Conservation (phyloP, 2,888 invertebrate genomes). For the Tenthredo livida region DNA sequence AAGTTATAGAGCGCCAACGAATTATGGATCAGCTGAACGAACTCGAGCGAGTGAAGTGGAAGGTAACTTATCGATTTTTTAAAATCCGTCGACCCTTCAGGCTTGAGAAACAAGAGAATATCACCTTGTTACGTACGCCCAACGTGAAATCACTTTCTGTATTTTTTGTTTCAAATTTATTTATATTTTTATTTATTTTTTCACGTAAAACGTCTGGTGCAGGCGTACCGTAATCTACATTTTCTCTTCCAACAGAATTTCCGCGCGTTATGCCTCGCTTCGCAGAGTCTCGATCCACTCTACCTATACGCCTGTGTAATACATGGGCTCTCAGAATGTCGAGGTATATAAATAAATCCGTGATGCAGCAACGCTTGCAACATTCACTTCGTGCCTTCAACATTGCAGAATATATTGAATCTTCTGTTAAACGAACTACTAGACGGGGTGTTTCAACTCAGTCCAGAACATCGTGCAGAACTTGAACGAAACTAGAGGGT, state of each 20-base stretch:
- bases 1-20: background rate
- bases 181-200: background rate
- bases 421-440: background rate
- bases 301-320: background rate
- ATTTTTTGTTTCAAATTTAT: background rate
- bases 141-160: constrained; percentile 9
- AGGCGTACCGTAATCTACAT: background rate
- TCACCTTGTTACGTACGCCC: constrained; percentile 20
- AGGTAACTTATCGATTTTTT: constrained; percentile 15
- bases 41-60: constrained; percentile 6
- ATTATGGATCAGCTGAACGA: constrained; percentile 28
- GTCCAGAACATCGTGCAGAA: background rate
- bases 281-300: background rate
- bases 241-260: constrained; percentile 1
- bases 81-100: background rate
- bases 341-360: background rate
- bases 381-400: background rate
- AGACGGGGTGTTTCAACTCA: background rate
- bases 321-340: background rate
- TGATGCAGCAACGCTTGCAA: background rate
- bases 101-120: constrained; percentile 23
- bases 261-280: background rate
- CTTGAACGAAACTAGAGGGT: background rate
- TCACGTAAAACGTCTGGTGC: background rate
- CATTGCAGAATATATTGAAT: background rate